Evolutionary conservation across 2,888 invertebrate species (phyloP).

Genomic region (Pyrochroa serraticornis): DNA sequence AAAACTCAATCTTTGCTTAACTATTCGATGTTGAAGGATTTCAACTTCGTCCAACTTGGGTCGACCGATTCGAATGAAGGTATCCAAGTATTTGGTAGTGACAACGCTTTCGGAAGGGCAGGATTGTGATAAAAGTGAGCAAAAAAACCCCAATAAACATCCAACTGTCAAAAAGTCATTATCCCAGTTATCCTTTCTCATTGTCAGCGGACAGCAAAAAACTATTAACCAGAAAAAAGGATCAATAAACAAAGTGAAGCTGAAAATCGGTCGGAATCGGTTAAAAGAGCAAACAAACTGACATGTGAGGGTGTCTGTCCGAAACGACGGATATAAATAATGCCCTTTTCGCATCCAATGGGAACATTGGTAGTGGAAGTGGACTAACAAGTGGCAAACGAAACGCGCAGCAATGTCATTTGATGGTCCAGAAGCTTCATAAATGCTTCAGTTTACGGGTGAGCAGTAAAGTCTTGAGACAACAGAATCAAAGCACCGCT

Average conservation of each 20-base stretch:
- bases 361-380: slow-evolving; percentile 9
- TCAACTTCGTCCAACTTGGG: too few relatives aligned
- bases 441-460: slow-evolving; percentile 16
- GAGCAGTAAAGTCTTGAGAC: slow-evolving; percentile 5
- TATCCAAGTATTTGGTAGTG: too few relatives aligned
- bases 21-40: too few relatives aligned
- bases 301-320: slow-evolving; percentile 19
- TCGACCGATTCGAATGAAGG: too few relatives aligned
- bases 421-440: slow-evolving; percentile 17
- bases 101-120: background rate
- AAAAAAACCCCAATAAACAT: slow-evolving; percentile 17
- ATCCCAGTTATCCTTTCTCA: slow-evolving; percentile 20
- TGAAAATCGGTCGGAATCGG: slow-evolving; percentile 8
- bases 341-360: slow-evolving; percentile 20
- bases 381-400: slow-evolving; percentile 22
- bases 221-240: slow-evolving; percentile 23
- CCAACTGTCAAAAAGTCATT: slow-evolving; percentile 17
- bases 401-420: slow-evolving; percentile 9
- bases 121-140: slow-evolving; percentile 1
- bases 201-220: slow-evolving; percentile 16
- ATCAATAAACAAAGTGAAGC: slow-evolving; percentile 24
- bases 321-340: slow-evolving; percentile 25
- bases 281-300: slow-evolving; percentile 12
- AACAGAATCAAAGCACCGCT: background rate
- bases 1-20: too few relatives aligned